These are phyloP conservation scores for Diplosoma virens DNA, from an alignment of 23 tunicate genomes.

Conservation along the genomic window DNA sequence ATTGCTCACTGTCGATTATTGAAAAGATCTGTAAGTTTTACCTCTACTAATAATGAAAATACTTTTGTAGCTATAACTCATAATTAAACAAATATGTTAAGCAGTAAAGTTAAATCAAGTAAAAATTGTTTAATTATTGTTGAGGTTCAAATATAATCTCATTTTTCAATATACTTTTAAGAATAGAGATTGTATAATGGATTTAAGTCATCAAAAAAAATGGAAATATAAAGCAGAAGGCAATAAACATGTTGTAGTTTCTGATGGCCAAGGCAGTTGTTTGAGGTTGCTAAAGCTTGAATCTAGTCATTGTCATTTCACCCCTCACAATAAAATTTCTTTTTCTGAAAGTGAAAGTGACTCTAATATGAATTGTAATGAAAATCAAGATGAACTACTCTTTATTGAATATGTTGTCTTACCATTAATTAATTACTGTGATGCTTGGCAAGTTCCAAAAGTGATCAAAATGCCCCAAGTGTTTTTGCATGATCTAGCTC, in stretches of 20 bases:
- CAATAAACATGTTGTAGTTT: conserved; percentile 75
- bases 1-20: too few species aligned
- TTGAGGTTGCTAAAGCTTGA: conserved; percentile 53
- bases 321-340: neutral
- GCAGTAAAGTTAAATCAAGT: too few species aligned
- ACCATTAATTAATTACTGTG: conserved; percentile 62
- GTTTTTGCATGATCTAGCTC: conserved; percentile 46
- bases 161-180: too few species aligned
- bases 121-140: too few species aligned
- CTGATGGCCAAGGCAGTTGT: conserved; percentile 57
- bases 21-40: too few species aligned
- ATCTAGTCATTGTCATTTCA: neutral
- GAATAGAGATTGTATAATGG: too few species aligned
- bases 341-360: neutral
- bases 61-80: too few species aligned
- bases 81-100: too few species aligned
- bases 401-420: conserved; percentile 52
- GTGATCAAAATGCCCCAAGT: conserved; percentile 24
- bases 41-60: too few species aligned
- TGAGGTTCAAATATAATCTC: too few species aligned
- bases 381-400: neutral
- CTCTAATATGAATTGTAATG: neutral
- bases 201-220: conserved; percentile 2
- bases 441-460: conserved; percentile 43
- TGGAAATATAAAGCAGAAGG: conserved; percentile 96